Base-by-base conservation (phyloP, 2,888 invertebrate species). In the Acheta domesticus region DNA sequence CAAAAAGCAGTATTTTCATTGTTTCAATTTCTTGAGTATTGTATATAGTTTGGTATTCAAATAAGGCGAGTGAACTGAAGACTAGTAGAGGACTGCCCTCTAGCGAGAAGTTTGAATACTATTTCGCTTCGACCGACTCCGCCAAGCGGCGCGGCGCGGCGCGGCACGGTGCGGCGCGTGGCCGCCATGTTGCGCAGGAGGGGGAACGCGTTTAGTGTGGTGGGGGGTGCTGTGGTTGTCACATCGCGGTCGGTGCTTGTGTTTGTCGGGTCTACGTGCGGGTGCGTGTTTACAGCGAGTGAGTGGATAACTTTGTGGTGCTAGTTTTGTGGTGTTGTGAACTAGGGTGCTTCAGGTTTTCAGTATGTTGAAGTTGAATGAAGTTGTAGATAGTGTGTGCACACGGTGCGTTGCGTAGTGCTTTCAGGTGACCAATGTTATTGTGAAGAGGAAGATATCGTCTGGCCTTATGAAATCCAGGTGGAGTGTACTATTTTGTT, bases 181-280 rank as follows among this genome's bases (percentile, higher is more conserved):
- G 62, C 62, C 62, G n/a, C 62, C 62, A 62, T 62, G 62, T 62
- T 62, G 14, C 14, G 62, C 62, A 62, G 62, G n/a, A 62, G 14
- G 62, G 62, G n/a, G n/a, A 62, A n/a, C 16, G 62, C 16, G 62
- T 8, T 19, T 19, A 62, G 16, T 14, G n/a, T 62, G 62, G 62
- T 19, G 62, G 62, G 62, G 62, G 62, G 62, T 12, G 62, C 16
- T n/a, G 14, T n/a, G 62, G 16, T 62, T 62, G 62, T 62, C 62
- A 62, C 62, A 62, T 62, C 62, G 62, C 62, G 62, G 62, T 62
- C 62, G 62, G 62, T 62, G 62, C 62, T 62, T 62, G 62, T 62
- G 62, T 19, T 19, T n/a, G 62, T 62, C 62, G 62, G 62, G n/a
- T 62, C 16, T 62, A 4, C 16, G 62, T 62, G 62, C 62, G 62